A percentile compares a stretch with the other conserved stretches of the same genome.
Evolutionary conservation across 2,113 vertebrate genomes (phyloP).

Genomic region (Ctenomys sociabilis): DNA sequence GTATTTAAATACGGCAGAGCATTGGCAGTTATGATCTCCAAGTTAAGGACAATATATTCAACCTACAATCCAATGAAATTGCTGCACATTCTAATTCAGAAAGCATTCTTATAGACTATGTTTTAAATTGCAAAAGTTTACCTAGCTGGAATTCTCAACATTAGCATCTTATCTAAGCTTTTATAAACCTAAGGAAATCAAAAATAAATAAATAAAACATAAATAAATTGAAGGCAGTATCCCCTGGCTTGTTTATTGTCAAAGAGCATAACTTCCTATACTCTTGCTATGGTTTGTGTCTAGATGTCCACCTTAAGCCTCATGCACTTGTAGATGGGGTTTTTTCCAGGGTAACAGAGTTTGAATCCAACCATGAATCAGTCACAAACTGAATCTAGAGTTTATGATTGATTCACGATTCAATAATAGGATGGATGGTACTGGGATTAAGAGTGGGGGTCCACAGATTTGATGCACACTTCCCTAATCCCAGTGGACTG

Average conservation of each 20-base stretch:
- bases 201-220: neutral
- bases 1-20: neutral
- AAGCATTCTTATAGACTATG: neutral
- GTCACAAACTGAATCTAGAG: neutral
- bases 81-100: neutral
- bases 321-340: neutral
- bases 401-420: neutral
- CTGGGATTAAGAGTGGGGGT: neutral
- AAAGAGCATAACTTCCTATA: neutral
- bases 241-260: neutral
- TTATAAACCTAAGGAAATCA: slow-evolving; percentile 27
- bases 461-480: neutral
- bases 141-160: slow-evolving; percentile 31
- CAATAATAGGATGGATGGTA: neutral
- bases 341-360: neutral
- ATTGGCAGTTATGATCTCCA: neutral
- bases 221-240: neutral
- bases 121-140: slow-evolving; percentile 36
- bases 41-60: neutral
- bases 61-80: neutral
- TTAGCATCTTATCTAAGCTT: neutral
- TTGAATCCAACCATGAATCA: too few relatives aligned
- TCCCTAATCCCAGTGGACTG: neutral
- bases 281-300: neutral
- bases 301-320: neutral